Percentiles rank a stretch among this genome's conserved stretches.
Evolutionary conservation across 2,888 invertebrate genomes (phyloP).

Genomic region (Sepiola atlantica): DNA sequence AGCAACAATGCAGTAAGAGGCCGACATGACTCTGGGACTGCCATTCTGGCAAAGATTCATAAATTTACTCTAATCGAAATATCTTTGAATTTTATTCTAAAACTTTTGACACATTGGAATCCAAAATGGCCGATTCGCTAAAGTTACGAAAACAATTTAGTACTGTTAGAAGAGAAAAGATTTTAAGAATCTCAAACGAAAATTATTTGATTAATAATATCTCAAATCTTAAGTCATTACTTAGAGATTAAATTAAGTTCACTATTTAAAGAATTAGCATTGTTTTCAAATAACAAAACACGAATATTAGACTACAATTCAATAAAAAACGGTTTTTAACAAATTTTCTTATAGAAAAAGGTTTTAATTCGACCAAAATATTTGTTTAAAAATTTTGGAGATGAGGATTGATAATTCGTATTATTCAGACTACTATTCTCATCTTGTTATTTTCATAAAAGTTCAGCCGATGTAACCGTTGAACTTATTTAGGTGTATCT

Average conservation of each 20-base stretch:
- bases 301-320: not conserved
- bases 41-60: slow-evolving; percentile 35
- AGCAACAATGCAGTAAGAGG: slow-evolving; percentile 39
- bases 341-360: not conserved
- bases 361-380: too few relatives aligned
- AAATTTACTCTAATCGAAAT: not conserved
- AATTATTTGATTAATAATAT: not conserved
- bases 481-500: too few relatives aligned
- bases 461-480: too few relatives aligned
- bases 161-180: not conserved
- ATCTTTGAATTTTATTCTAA: not conserved
- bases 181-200: not conserved
- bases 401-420: too few relatives aligned
- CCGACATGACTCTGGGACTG: slow-evolving; percentile 41
- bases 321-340: not conserved
- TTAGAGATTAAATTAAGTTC: not conserved
- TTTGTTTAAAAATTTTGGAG: too few relatives aligned
- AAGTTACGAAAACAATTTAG: not conserved
- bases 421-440: too few relatives aligned
- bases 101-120: not conserved
- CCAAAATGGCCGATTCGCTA: not conserved
- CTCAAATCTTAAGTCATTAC: not conserved
- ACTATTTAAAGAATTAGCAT: not conserved
- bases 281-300: not conserved
- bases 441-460: too few relatives aligned